phyloP scores from a whole-genome alignment of 2,888 invertebrate species.

The Trachelus iudaicus region DNA sequence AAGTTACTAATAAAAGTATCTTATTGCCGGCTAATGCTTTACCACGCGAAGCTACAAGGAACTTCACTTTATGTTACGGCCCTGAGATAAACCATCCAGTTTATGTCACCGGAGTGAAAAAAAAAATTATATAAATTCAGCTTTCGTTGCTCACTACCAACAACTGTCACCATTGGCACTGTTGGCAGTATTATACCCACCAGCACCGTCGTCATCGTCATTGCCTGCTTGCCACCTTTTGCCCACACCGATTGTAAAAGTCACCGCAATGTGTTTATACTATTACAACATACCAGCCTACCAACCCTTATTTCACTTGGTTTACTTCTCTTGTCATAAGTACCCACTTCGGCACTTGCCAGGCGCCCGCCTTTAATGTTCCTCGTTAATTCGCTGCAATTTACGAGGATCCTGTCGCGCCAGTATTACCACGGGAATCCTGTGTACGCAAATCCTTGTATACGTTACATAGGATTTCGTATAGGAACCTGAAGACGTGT shows the following conservation, averaged over 20 bases:
- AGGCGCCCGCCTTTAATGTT: neutral
- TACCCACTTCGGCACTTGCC: neutral
- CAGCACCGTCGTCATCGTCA: neutral
- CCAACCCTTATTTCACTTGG: neutral
- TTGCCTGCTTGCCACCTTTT: neutral
- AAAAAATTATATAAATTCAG: neutral
- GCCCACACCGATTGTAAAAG: constrained; percentile 9
- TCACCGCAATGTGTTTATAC: constrained; percentile 4
- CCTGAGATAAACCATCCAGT: constrained; percentile 17
- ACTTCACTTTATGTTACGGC: constrained; percentile 21
- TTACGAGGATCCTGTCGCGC: neutral
- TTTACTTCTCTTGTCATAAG: constrained; percentile 2
- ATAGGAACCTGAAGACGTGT: neutral
- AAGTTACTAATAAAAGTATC: constrained; percentile 23
- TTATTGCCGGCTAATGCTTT: constrained; percentile 26
- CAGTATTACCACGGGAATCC: neutral
- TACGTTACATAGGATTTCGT: neutral
- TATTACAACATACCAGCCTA: neutral
- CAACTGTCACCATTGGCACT: neutral
- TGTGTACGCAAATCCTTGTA: neutral
- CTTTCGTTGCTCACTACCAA: neutral
- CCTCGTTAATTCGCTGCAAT: constrained; percentile 2
- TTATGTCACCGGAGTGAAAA: constrained; percentile 13
- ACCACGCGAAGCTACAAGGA: constrained; percentile 21
- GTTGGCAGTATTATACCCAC: neutral